A percentile compares a stretch with the other conserved stretches of the same genome.
phyloP scores from a whole-genome alignment of 2,113 vertebrate genomes.

The Macquaria ambigua region DNA sequence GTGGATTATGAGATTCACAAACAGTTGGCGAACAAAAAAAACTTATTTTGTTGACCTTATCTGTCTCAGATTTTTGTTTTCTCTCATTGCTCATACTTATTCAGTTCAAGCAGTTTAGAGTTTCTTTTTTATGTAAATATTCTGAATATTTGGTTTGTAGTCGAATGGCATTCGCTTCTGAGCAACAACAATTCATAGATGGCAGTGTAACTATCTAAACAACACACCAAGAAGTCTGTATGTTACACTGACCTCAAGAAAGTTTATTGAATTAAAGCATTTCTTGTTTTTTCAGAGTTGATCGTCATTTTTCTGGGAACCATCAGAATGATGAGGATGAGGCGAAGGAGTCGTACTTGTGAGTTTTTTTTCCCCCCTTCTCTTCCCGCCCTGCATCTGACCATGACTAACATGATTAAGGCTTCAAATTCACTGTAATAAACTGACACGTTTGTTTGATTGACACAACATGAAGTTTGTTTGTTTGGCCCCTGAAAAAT shows the following conservation, averaged over 20 bases:
- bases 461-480: no score
- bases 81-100: no score
- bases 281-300: slow-evolving; percentile 83
- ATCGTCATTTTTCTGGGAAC: slow-evolving; percentile 89
- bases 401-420: background rate
- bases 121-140: background rate
- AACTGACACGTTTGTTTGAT: background rate
- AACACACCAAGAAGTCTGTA: background rate
- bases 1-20: background rate
- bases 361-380: slow-evolving; percentile 75
- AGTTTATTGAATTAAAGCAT: background rate
- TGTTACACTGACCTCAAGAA: background rate
- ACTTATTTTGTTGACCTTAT: background rate
- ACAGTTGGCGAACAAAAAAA: background rate
- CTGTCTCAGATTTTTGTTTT: background rate
- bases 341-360: slow-evolving; percentile 96
- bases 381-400: background rate
- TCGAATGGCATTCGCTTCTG: background rate
- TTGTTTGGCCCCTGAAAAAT: no score
- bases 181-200: background rate
- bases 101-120: background rate
- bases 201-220: background rate
- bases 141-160: background rate
- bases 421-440: background rate
- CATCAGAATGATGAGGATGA: slow-evolving; percentile 89